Evolutionary conservation across 2,888 invertebrate genomes (phyloP).

Genomic region (Eudemis profundana): DNA sequence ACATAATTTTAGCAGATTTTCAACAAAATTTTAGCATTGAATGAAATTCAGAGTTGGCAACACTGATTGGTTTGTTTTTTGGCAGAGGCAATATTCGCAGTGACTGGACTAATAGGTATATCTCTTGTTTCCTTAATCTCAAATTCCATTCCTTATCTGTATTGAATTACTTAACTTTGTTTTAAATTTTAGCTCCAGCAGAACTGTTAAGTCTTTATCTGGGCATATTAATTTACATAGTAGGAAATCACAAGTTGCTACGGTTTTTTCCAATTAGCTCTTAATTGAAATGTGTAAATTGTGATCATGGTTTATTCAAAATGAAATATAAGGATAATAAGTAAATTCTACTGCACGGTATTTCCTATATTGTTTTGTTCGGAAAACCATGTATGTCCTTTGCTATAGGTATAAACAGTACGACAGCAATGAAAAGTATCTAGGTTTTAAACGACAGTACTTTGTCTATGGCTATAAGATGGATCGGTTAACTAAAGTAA

Average conservation of each 20-base stretch:
- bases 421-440: no score
- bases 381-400: no score
- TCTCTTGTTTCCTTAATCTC: slow-evolving; percentile 33
- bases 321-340: neutral
- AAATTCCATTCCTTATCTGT: slow-evolving; percentile 23
- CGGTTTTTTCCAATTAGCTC: slow-evolving; percentile 31
- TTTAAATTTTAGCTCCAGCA: slow-evolving; percentile 9
- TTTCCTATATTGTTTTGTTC: no score
- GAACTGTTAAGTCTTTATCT: slow-evolving; percentile 10
- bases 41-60: no score
- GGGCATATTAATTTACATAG: slow-evolving; percentile 25
- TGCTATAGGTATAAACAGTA: no score
- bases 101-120: neutral
- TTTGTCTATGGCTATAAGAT: no score
- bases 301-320: slow-evolving; percentile 7
- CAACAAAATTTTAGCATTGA: no score
- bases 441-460: no score
- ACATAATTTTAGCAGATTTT: no score
- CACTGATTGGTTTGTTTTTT: no score
- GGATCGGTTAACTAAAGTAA: no score
- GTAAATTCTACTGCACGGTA: slow-evolving; percentile 2
- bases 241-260: slow-evolving; percentile 24
- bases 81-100: neutral
- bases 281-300: slow-evolving; percentile 22
- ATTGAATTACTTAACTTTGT: neutral